Conservation (phyloP, 1,140 invertebrate genomes). For the Eubasilissa regina region DNA sequence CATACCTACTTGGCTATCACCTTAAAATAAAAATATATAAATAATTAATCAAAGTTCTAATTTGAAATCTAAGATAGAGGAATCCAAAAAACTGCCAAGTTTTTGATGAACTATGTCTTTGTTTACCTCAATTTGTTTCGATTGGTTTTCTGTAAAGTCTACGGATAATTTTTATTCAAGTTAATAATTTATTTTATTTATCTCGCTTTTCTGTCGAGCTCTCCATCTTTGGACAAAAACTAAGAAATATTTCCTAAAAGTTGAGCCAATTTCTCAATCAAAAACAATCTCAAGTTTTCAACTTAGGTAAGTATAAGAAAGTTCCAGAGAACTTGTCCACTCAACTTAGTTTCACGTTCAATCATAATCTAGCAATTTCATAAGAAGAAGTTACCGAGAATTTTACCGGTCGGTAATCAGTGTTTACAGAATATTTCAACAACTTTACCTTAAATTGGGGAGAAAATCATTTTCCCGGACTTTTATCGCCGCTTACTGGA, state of each 20-base stretch:
- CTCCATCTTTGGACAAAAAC: slow-evolving; percentile 5
- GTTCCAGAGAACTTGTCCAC: slow-evolving; percentile 30
- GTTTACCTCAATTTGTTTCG: too few relatives aligned
- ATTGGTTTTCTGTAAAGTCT: too few relatives aligned
- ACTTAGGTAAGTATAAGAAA: slow-evolving; percentile 36
- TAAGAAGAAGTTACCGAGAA: slow-evolving; percentile 11
- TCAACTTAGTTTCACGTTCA: slow-evolving; percentile 40
- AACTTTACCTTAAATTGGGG: slow-evolving; percentile 4
- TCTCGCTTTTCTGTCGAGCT: neutral
- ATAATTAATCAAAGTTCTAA: too few relatives aligned
- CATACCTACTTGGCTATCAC: too few relatives aligned
- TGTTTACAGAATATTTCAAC: slow-evolving; percentile 17
- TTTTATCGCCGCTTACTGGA: too few relatives aligned
- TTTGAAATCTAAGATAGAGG: too few relatives aligned
- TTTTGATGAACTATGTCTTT: too few relatives aligned
- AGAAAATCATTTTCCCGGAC: neutral
- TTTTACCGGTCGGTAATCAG: slow-evolving; percentile 38
- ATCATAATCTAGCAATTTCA: slow-evolving; percentile 39
- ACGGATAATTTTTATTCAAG: too few relatives aligned
- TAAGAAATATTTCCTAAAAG: neutral
- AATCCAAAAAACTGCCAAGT: too few relatives aligned
- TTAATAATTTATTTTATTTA: too few relatives aligned
- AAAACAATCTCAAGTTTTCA: slow-evolving; percentile 34
- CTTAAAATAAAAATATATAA: too few relatives aligned
- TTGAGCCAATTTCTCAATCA: slow-evolving; percentile 28